Conservation (phyloP, 2,113 vertebrate species). For the Paraplagusia blochii region DNA sequence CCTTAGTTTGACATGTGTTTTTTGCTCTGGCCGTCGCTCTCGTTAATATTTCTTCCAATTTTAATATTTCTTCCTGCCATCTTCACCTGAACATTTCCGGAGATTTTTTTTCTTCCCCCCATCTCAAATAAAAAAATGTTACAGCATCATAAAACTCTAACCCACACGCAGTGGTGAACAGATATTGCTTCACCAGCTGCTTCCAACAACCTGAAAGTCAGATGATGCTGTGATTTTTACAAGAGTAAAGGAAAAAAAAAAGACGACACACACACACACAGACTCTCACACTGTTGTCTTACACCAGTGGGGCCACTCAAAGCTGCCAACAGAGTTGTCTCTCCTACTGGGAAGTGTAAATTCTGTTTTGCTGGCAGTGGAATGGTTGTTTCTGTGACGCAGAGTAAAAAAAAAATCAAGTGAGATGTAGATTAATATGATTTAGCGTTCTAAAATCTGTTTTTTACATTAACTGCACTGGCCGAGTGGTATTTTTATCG, state of each 20-base stretch:
- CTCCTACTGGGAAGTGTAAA: slow-evolving; percentile 19
- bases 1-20: too few relatives aligned
- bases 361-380: slow-evolving; percentile 6
- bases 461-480: slow-evolving; percentile 37
- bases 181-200: slow-evolving; percentile 38
- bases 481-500: slow-evolving; percentile 45
- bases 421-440: not conserved
- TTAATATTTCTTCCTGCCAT: not conserved
- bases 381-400: slow-evolving; percentile 12
- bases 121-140: not conserved
- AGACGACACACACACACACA: not conserved
- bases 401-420: slow-evolving; percentile 3
- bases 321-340: slow-evolving; percentile 23
- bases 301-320: slow-evolving; percentile 7
- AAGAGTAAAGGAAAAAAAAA: slow-evolving; percentile 28
- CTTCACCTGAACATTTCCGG: too few relatives aligned
- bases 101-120: too few relatives aligned
- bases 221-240: slow-evolving; percentile 28
- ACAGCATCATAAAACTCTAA: slow-evolving; percentile 3
- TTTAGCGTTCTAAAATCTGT: not conserved
- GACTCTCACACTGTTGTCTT: slow-evolving; percentile 25
- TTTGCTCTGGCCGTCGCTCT: too few relatives aligned
- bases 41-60: too few relatives aligned
- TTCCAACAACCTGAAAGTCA: slow-evolving; percentile 28
- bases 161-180: slow-evolving; percentile 3